Percentiles rank a stretch among this genome's conserved stretches.
phyloP scores from a whole-genome alignment of 2,888 invertebrate species.

The Coremacera marginata region DNA sequence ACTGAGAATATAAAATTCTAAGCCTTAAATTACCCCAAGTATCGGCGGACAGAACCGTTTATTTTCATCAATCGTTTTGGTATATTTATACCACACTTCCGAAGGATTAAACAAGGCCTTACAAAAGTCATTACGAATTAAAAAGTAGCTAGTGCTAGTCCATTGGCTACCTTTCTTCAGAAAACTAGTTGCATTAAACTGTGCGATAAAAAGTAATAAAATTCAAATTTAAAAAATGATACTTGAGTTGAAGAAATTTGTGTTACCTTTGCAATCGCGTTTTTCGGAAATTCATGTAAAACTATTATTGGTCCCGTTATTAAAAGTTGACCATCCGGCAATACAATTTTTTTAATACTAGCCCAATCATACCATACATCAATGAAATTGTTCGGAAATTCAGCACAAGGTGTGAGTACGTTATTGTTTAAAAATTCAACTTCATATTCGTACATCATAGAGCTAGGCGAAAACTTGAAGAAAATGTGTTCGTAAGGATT shows the following conservation, averaged over 20 bases:
- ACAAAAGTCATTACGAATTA: slow-evolving; percentile 24
- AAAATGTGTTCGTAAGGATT: too few relatives aligned
- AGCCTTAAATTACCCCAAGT: too few relatives aligned
- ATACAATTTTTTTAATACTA: too few relatives aligned
- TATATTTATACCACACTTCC: slow-evolving; percentile 37
- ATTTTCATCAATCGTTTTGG: background rate
- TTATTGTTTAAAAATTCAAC: too few relatives aligned
- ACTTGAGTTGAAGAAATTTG: background rate
- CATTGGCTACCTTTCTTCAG: slow-evolving; percentile 35
- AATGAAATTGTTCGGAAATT: too few relatives aligned
- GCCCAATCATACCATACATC: too few relatives aligned
- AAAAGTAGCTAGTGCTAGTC: slow-evolving; percentile 37
- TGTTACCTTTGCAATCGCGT: background rate
- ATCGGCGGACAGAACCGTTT: too few relatives aligned
- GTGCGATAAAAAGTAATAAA: background rate
- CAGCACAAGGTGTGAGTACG: too few relatives aligned
- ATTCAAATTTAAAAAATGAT: too few relatives aligned
- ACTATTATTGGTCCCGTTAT: background rate
- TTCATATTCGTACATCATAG: too few relatives aligned
- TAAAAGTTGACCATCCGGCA: background rate
- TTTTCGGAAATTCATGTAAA: background rate
- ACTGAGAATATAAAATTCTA: too few relatives aligned
- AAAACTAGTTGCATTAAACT: slow-evolving; percentile 23
- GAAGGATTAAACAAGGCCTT: background rate
- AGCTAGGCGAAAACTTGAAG: too few relatives aligned